These are phyloP conservation scores for Acanthurus tractus DNA, from an alignment of 2,797 vertebrate species.

Conservation along the genomic window DNA sequence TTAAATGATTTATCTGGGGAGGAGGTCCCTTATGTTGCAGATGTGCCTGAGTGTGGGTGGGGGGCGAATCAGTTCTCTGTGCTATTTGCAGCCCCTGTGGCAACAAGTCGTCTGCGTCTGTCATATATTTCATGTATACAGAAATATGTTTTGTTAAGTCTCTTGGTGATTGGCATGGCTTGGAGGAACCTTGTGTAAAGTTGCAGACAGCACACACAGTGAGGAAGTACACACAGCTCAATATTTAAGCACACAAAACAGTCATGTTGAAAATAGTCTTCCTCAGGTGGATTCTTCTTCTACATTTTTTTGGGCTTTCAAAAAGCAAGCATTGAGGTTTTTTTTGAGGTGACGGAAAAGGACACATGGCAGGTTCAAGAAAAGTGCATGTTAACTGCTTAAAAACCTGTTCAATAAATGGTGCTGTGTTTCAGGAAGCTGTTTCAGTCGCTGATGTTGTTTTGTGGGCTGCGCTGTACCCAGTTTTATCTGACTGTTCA, in stretches of 20 bases:
- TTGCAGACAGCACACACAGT: slow-evolving; percentile 8
- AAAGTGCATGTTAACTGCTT: neutral
- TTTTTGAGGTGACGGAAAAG: neutral
- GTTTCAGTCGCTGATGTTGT: slow-evolving; percentile 90
- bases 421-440: slow-evolving; percentile 81
- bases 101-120: slow-evolving; percentile 39
- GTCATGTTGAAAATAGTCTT: slow-evolving; percentile 7
- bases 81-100: slow-evolving; percentile 38
- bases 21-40: slow-evolving; percentile 34
- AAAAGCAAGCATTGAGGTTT: neutral
- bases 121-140: slow-evolving; percentile 42
- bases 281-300: neutral
- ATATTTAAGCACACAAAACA: slow-evolving; percentile 8
- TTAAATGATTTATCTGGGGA: slow-evolving; percentile 39
- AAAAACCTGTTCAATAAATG: slow-evolving; percentile 14
- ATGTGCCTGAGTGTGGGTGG: slow-evolving; percentile 14
- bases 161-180: slow-evolving; percentile 40
- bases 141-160: slow-evolving; percentile 39
- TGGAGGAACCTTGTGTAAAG: slow-evolving; percentile 17
- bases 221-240: neutral
- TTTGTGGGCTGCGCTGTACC: slow-evolving; percentile 90
- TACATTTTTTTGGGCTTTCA: neutral
- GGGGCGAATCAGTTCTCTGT: slow-evolving; percentile 9
- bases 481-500: slow-evolving; percentile 84
- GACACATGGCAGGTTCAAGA: neutral